phyloP scores from a whole-genome alignment of 2,797 vertebrate species.

The Sebastes melanostomus region DNA sequence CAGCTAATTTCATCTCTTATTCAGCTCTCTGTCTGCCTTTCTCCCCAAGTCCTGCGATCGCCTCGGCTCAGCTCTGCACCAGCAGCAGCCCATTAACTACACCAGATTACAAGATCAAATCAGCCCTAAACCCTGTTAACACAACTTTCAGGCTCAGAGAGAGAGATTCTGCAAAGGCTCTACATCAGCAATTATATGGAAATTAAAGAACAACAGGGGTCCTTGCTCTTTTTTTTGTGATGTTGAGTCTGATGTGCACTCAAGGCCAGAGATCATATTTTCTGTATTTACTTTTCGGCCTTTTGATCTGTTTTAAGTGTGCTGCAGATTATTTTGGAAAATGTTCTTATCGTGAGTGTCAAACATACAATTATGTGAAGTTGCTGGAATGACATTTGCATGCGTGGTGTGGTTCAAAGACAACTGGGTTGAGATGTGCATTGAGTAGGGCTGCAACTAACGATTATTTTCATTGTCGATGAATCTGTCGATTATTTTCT shows the following conservation, averaged over 20 bases:
- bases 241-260: background rate
- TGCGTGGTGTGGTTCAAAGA: background rate
- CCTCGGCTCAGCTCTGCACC: slow-evolving; percentile 37
- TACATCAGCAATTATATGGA: slow-evolving; percentile 18
- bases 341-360: background rate
- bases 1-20: slow-evolving; percentile 57
- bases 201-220: slow-evolving; percentile 16
- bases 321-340: background rate
- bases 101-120: slow-evolving; percentile 67
- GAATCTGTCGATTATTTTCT: no score
- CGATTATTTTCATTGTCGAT: no score
- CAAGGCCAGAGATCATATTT: background rate
- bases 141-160: slow-evolving; percentile 27
- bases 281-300: background rate
- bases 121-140: slow-evolving; percentile 58
- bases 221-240: background rate
- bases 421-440: background rate
- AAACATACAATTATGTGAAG: background rate
- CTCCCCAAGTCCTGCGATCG: slow-evolving; percentile 31
- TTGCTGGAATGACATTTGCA: background rate
- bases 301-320: slow-evolving; percentile 3
- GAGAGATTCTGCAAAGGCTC: slow-evolving; percentile 9
- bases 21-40: slow-evolving; percentile 39
- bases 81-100: slow-evolving; percentile 50
- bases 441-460: background rate